Evolutionary conservation across 2,888 invertebrate genomes (phyloP).

Genomic region (Aleiodes leptofemur): DNA sequence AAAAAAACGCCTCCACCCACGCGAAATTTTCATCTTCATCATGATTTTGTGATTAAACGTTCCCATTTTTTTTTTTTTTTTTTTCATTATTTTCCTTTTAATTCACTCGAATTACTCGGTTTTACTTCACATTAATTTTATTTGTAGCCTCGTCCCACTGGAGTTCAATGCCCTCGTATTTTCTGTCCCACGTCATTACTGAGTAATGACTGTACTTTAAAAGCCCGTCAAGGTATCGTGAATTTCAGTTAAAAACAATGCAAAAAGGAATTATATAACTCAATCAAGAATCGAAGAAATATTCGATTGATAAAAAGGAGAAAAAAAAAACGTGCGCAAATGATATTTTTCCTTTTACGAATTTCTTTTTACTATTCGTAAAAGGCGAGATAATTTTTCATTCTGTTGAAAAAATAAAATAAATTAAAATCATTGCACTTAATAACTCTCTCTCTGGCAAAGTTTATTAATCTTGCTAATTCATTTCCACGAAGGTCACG

Average conservation of each 20-base stretch:
- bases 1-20: slow-evolving; percentile 4
- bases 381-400: slow-evolving; percentile 7
- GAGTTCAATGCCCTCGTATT: slow-evolving; percentile 27
- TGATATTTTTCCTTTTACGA: background rate
- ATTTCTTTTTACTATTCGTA: background rate
- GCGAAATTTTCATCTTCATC: slow-evolving; percentile 10
- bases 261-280: background rate
- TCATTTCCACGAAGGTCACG: slow-evolving; percentile 42
- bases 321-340: background rate
- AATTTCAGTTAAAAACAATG: background rate
- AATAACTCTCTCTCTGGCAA: background rate
- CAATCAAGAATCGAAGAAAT: background rate
- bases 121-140: background rate
- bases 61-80: background rate
- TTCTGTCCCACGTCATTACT: slow-evolving; percentile 36
- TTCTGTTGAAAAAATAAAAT: background rate
- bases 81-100: background rate
- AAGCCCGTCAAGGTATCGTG: slow-evolving; percentile 11
- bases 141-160: slow-evolving; percentile 11
- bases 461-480: slow-evolving; percentile 20
- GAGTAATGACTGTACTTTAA: slow-evolving; percentile 33
- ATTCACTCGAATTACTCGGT: slow-evolving; percentile 26
- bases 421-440: slow-evolving; percentile 12
- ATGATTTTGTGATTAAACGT: slow-evolving; percentile 2
- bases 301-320: background rate